Evolutionary conservation across 2,113 vertebrate species (phyloP), one percentile per base, ranked within the genome.

Genomic region (Urocolius indicus): DNA sequence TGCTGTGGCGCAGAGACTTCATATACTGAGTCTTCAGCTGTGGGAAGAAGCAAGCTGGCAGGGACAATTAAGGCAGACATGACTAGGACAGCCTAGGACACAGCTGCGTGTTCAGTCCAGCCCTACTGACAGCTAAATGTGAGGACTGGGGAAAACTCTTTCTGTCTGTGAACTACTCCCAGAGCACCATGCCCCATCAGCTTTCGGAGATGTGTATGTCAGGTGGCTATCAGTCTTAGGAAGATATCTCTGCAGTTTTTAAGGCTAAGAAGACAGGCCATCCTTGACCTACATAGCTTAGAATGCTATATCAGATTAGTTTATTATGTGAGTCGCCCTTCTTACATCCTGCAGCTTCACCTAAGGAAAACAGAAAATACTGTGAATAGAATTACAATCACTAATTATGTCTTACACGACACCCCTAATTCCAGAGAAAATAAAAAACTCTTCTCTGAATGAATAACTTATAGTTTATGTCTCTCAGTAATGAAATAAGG

Each of bases 211-310:
- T 26, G 58, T 41, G 43, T 66, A 18, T 90, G 94, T 51, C 91
- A 75, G 43, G 86, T 84, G 65, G 79, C 57, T 21, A 17, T 82
- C 90, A 84, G 77, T n/a, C 62, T 51, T 46, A 5, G 63, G 74
- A 77, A 83, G 45, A 71, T 52, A 62, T 21, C 72, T 26, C 4
- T 65, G 11, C 38, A 23, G 38, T 10, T 89, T 80, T 26, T 80
- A 89, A 83, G 78, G 63, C 86, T 71, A 34, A 26, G 76, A 67
- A 30, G 57, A 78, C 73, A 87, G 65, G 51, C 63, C 73, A 86
- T 61, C 55, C 59, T 86, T 92, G 90, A 90, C 83, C 88, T 94
- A 89, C 65, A 88, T 90, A 92, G 61, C 86, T 92, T 61, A 27
- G 65, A 78, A 80, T 68, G 68, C 79, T 93, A 0, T 8, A 71